Percentiles rank a stretch among this genome's conserved stretches.
phyloP scores from a whole-genome alignment of 2,113 vertebrate species.

The Pluvianellus socialis region DNA sequence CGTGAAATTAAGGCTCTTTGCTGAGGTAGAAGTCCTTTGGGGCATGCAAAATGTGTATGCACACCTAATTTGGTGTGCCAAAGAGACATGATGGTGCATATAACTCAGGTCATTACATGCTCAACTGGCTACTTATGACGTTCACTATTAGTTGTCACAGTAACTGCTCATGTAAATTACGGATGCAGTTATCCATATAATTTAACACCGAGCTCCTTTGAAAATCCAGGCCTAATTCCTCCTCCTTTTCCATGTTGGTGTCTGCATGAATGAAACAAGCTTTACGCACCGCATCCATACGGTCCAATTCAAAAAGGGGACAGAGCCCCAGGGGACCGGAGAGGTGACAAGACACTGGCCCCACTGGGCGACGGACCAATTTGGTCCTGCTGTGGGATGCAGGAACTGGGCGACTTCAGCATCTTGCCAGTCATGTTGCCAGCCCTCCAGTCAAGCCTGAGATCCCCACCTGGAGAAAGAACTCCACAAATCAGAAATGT shows the following conservation, averaged over 20 bases:
- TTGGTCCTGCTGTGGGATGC: background rate
- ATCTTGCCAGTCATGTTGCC: constrained; percentile 30
- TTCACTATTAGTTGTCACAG: constrained; percentile 63
- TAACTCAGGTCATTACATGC: constrained; percentile 44
- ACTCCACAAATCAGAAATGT: constrained; percentile 65
- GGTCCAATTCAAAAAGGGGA: background rate
- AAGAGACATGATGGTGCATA: constrained; percentile 41
- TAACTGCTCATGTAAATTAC: constrained; percentile 59
- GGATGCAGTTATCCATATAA: constrained; percentile 38
- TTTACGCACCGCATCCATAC: background rate
- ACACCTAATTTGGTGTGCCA: constrained; percentile 55
- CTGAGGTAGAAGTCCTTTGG: constrained; percentile 6
- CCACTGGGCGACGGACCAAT: background rate
- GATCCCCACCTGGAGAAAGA: constrained; percentile 65
- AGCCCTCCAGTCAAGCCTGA: constrained; percentile 41
- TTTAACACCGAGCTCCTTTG: constrained; percentile 14
- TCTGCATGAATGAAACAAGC: background rate
- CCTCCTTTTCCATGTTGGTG: background rate
- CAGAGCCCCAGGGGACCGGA: background rate
- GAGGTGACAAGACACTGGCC: background rate
- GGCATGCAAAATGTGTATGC: constrained; percentile 46
- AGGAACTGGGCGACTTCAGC: background rate
- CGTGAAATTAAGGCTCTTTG: constrained; percentile 23
- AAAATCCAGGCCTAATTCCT: constrained; percentile 24
- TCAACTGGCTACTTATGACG: constrained; percentile 35